Percentiles rank a stretch among this genome's conserved stretches.
Conservation (phyloP, 2,113 vertebrate species). For the Parotia lawesii region DNA sequence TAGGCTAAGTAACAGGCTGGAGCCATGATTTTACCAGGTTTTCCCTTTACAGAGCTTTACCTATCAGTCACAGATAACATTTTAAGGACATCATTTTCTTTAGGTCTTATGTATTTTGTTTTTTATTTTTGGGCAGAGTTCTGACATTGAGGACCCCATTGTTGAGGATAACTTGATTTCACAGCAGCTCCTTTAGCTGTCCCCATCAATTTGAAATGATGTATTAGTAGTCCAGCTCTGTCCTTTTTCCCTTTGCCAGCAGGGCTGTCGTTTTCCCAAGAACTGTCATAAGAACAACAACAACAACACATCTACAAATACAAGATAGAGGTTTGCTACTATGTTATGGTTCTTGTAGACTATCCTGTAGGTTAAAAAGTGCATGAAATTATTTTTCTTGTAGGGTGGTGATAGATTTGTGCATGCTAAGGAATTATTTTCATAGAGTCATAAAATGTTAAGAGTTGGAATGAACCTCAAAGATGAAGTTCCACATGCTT, state of each 20-base stretch:
- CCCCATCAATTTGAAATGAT: background rate
- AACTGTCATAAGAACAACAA: background rate
- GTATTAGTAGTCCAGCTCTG: background rate
- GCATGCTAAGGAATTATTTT: background rate
- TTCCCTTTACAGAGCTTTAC: no score
- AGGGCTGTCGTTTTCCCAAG: background rate
- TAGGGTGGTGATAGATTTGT: accelerated
- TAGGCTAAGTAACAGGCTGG: no score
- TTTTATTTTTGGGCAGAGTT: background rate
- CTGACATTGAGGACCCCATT: background rate
- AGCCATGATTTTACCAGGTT: no score
- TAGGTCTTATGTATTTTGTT: background rate
- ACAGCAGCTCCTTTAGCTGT: background rate
- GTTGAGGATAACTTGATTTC: background rate
- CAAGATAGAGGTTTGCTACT: background rate
- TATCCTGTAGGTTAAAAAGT: background rate
- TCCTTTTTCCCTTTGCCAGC: background rate
- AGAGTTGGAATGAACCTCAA: background rate
- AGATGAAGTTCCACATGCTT: background rate
- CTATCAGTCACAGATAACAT: no score
- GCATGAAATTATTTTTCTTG: background rate
- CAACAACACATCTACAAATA: background rate
- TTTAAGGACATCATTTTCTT: background rate
- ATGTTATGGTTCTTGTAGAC: background rate
- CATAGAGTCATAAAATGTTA: background rate